These are phyloP conservation scores for Dolichopus griseipennis DNA, from an alignment of 2,888 invertebrate species.

Conservation along the genomic window DNA sequence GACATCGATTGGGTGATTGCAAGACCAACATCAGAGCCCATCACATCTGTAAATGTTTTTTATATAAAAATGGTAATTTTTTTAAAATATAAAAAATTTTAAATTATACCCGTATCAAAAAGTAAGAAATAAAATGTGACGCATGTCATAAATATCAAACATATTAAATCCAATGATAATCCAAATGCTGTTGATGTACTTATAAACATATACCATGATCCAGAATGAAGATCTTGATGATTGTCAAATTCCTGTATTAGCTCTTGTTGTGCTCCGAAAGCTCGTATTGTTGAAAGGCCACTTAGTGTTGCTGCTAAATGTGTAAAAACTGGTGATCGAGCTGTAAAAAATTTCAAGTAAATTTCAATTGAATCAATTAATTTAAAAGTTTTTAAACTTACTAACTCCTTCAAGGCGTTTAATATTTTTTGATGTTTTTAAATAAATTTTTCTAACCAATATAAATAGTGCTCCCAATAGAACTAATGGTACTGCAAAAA, in stretches of 20 bases:
- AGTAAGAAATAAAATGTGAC: conserved; percentile 58
- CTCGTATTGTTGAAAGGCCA: conserved; percentile 67
- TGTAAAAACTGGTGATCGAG: conserved; percentile 70
- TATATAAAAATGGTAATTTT: too few species aligned
- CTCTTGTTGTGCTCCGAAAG: conserved; percentile 55
- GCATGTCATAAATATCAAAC: conserved; percentile 53
- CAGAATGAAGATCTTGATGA: conserved; percentile 55
- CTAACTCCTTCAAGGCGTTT: conserved; percentile 57
- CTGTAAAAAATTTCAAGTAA: conserved; percentile 39
- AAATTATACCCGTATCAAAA: conserved; percentile 23
- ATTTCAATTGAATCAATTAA: neutral
- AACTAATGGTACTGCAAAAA: conserved; percentile 51
- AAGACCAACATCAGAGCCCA: conserved; percentile 46
- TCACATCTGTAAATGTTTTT: conserved; percentile 14
- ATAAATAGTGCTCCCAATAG: conserved; percentile 51
- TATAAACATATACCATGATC: conserved; percentile 58
- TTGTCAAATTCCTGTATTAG: conserved; percentile 54
- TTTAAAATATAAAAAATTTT: conserved; percentile 14
- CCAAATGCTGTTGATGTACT: conserved; percentile 56
- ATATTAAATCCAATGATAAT: conserved; percentile 56
- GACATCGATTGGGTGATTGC: conserved; percentile 48
- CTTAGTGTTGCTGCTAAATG: conserved; percentile 65
- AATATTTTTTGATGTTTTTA: conserved; percentile 60
- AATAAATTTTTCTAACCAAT: conserved; percentile 52
- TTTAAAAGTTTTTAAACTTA: conserved; percentile 35